Evolutionary conservation across 2,888 invertebrate species (phyloP).

Genomic region (Thymelicus lineola): DNA sequence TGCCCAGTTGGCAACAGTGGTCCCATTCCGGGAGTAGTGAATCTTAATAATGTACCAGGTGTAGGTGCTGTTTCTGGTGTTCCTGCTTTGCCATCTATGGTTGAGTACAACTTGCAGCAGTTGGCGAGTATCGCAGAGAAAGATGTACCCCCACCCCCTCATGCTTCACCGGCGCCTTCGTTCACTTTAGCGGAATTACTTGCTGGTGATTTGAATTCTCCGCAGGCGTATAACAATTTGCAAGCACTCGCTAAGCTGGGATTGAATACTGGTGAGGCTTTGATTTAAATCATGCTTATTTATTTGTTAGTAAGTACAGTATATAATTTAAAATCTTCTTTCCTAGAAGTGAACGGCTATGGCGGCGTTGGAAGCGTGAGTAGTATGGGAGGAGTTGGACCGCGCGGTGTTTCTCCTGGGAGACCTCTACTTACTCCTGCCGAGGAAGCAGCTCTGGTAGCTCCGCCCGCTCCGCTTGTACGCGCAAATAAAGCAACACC

Average conservation of each 20-base stretch:
- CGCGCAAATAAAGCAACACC: constrained; percentile 91
- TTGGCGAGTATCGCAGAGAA: constrained; percentile 93
- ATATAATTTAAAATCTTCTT: constrained; percentile 31
- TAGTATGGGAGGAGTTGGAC: constrained; percentile 79
- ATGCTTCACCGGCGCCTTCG: constrained; percentile 86
- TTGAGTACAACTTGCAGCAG: constrained; percentile 94
- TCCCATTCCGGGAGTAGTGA: constrained; percentile 67
- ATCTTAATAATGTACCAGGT: constrained; percentile 62
- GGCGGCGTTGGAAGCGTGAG: constrained; percentile 72
- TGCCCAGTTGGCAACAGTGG: constrained; percentile 59
- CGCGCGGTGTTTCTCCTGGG: constrained; percentile 82
- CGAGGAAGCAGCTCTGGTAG: constrained; percentile 75
- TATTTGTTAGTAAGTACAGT: neutral
- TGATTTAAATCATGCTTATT: neutral
- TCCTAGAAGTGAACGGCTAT: constrained; percentile 80
- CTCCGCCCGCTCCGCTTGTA: constrained; percentile 81
- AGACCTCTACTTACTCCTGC: constrained; percentile 74
- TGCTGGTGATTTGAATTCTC: constrained; percentile 88
- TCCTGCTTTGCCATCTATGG: constrained; percentile 87
- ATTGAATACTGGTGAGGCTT: constrained; percentile 86
- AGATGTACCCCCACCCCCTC: constrained; percentile 81
- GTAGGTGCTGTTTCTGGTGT: constrained; percentile 66
- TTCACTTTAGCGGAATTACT: constrained; percentile 92
- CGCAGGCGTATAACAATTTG: constrained; percentile 94
- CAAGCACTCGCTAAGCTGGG: constrained; percentile 96